Evolutionary conservation across 2,797 vertebrate species (phyloP), one percentile per base, ranked within the genome.

Genomic region (Propithecus perrieri): DNA sequence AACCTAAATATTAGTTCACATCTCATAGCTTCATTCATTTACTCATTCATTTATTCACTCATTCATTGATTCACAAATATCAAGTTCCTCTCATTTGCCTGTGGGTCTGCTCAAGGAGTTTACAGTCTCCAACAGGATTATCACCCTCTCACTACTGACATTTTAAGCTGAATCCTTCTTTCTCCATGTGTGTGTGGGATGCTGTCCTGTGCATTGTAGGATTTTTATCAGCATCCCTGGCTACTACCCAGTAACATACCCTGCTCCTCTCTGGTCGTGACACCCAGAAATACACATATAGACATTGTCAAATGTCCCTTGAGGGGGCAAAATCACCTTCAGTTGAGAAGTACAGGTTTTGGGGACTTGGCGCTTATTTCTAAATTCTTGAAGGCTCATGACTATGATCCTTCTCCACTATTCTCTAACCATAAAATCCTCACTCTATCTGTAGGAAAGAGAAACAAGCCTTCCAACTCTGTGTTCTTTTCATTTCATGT

Each of bases 371-470:
- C 67, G 48, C 15, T 53, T 89, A 65, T 84, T 91, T 55, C 28
- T 83, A 69, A 87, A 65, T 41, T 9, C 22, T 84, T 79, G 7
- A 96, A 97, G 48, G 15, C 74, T 87, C 59, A 28, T 92, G n/a
- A 43, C 83, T 84, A 26, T 96, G 65, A 88, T 94, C n/a, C 57
- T 96, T 92, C 78, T 79, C 84, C 59, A 65, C 76, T 63, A 38
- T 71, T n/a, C 28, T 92, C 59, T 65, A 35, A 93, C 75, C 65
- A 69, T 69, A 87, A 41, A 87, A 48, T 72, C 10, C 89, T 95
- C 85, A 67, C 89, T 80, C 86, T 88, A 38, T 76, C 96, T 61
- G 35, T 0, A 90, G 65, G 81, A 85, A 94, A 98, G 4, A 88
- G 80, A 96, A 92, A 87, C 15, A 55, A 97, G 74, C 1, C 50